These are phyloP conservation scores for Bolborhynchus lineola DNA, from an alignment of 2,113 vertebrate species.

Conservation along the genomic window DNA sequence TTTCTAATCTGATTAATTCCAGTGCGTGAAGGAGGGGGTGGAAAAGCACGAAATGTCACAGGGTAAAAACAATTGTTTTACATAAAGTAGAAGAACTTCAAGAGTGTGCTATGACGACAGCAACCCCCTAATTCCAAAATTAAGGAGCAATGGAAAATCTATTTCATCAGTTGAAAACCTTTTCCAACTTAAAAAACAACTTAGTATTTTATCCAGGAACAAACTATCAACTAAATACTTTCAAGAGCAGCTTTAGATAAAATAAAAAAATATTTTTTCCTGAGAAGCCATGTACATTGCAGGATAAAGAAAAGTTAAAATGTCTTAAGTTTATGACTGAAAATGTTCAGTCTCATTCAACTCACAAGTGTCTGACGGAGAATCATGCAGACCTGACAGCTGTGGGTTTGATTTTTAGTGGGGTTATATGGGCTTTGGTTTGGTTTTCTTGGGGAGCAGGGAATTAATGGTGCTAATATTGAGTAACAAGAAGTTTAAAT, in stretches of 20 bases:
- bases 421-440: background rate
- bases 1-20: background rate
- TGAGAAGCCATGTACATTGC: background rate
- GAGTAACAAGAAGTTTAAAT: background rate
- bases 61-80: background rate
- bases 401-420: background rate
- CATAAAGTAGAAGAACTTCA: background rate
- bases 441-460: rapidly evolving
- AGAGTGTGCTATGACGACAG: background rate
- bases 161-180: background rate
- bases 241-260: background rate
- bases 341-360: background rate
- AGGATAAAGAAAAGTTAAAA: background rate
- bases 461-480: background rate
- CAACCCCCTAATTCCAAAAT: background rate
- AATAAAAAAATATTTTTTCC: background rate
- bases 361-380: background rate
- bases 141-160: background rate
- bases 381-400: background rate
- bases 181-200: background rate
- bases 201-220: background rate
- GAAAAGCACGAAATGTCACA: background rate
- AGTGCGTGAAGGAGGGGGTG: background rate
- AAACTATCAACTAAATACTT: background rate
- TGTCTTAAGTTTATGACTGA: background rate